phyloP scores from a whole-genome alignment of 2,113 vertebrate species.

The Drymodes brunneopygia region DNA sequence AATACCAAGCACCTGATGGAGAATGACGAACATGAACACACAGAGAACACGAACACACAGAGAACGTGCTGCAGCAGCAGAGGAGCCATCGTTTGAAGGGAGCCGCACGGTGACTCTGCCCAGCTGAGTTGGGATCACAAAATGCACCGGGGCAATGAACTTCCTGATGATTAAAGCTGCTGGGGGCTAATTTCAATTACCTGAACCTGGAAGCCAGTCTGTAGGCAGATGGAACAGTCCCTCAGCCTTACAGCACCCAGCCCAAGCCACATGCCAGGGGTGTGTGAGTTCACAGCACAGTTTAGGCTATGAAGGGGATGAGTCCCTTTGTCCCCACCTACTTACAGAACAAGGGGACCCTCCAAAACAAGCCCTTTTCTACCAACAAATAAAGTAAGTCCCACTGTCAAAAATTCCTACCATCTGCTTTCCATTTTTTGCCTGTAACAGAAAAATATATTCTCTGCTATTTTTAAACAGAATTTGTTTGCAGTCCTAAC shows the following conservation, averaged over 20 bases:
- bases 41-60: not conserved
- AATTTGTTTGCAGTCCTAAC: not conserved
- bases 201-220: not conserved
- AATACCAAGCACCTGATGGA: not conserved
- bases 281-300: not conserved
- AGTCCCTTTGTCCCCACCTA: not conserved
- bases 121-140: not conserved
- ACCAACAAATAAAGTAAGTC: not conserved
- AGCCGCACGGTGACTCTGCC: fast-evolving
- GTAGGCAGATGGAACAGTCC: fast-evolving
- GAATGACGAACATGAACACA: not conserved
- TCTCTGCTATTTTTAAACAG: not conserved
- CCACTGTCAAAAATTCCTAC: not conserved
- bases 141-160: not conserved
- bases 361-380: not conserved
- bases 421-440: slow-evolving; percentile 32
- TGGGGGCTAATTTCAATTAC: not conserved
- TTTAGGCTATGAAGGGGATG: not conserved
- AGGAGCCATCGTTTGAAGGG: not conserved
- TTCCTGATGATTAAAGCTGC: not conserved
- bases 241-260: not conserved
- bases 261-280: fast-evolving
- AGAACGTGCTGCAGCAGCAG: not conserved
- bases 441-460: slow-evolving; percentile 20
- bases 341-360: not conserved